These are phyloP conservation scores for Masnerella sp. DNA, from an alignment of 2,888 invertebrate species.

Conservation along the genomic window DNA sequence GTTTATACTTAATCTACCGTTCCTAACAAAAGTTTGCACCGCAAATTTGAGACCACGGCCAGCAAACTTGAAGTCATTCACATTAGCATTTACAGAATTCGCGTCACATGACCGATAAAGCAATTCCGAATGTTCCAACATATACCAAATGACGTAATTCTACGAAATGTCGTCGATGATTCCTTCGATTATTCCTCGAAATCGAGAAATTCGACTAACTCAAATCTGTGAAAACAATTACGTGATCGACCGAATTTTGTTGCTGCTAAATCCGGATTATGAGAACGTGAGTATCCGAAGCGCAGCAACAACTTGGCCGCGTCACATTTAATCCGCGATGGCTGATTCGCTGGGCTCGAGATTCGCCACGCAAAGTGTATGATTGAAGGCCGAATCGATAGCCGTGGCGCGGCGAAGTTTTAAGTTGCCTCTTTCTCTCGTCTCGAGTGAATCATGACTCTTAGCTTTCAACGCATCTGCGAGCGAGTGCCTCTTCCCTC, in stretches of 20 bases:
- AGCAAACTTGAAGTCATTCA: too few relatives aligned
- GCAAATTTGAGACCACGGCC: too few relatives aligned
- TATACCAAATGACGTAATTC: too few relatives aligned
- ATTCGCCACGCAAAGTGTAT: constrained; percentile 51
- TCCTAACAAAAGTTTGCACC: too few relatives aligned
- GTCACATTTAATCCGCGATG: constrained; percentile 36
- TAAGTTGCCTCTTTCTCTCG: constrained; percentile 58
- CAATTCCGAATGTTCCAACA: too few relatives aligned
- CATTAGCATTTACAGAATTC: too few relatives aligned
- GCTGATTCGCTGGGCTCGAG: constrained; percentile 33
- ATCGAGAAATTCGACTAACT: too few relatives aligned
- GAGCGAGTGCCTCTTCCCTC: constrained; percentile 56
- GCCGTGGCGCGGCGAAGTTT: constrained; percentile 49
- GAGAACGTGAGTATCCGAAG: constrained; percentile 24
- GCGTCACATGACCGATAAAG: too few relatives aligned
- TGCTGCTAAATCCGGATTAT: constrained; percentile 13
- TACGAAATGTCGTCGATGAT: too few relatives aligned
- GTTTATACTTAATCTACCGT: too few relatives aligned
- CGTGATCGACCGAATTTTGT: constrained; percentile 3
- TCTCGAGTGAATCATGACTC: constrained; percentile 60
- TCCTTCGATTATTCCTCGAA: too few relatives aligned
- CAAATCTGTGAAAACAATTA: too few relatives aligned
- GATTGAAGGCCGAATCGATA: constrained; percentile 61
- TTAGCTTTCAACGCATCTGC: constrained; percentile 60
- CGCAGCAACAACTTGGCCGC: constrained; percentile 41